Conservation (phyloP, 2,888 invertebrate genomes). For the Sepioteuthis lessoniana region DNA sequence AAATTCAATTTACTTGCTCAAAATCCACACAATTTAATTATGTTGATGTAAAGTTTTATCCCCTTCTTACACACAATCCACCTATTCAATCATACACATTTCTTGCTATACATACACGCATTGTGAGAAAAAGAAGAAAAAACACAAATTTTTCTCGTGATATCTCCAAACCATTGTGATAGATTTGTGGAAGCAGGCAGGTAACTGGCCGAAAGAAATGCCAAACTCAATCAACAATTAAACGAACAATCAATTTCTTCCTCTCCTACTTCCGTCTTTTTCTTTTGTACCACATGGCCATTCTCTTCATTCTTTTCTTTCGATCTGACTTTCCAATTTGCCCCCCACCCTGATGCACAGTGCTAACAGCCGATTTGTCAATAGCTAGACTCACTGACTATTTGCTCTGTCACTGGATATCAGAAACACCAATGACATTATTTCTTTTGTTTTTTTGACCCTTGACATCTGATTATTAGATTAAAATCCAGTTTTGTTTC, state of each 20-base stretch:
- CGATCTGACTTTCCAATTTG: too few species aligned
- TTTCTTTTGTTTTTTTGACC: too few species aligned
- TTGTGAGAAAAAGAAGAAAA: too few species aligned
- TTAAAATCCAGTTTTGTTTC: too few species aligned
- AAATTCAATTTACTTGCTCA: not conserved
- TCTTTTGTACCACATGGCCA: not conserved
- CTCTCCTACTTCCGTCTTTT: not conserved
- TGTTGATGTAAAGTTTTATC: not conserved
- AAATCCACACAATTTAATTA: constrained; percentile 4
- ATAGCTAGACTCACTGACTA: too few species aligned
- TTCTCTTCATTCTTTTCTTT: too few species aligned
- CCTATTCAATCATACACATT: not conserved
- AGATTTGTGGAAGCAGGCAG: not conserved
- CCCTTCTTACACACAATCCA: not conserved
- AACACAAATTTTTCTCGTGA: not conserved
- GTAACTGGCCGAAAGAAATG: not conserved
- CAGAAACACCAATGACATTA: too few species aligned
- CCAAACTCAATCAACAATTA: constrained; percentile 13
- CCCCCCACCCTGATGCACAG: too few species aligned
- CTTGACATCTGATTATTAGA: too few species aligned
- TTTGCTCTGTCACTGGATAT: too few species aligned
- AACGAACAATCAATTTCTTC: constrained; percentile 33
- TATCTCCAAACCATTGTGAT: not conserved
- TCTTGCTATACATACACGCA: too few species aligned
- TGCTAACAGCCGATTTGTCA: too few species aligned